Evolutionary conservation across 2,888 invertebrate species (phyloP).

Genomic region (Drosophila meridiana): DNA sequence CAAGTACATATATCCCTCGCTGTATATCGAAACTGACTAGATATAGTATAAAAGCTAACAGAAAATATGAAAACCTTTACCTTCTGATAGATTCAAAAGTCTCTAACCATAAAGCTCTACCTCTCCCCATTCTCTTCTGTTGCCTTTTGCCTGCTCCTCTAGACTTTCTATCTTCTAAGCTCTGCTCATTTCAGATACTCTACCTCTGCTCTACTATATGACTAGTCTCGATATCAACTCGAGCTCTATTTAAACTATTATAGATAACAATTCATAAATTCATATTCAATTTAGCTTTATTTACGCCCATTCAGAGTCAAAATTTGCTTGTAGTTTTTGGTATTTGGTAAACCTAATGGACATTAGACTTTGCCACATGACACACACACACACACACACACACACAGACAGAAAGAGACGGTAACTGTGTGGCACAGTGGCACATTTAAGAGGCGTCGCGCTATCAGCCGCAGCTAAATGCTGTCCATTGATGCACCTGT

Average conservation of each 20-base stretch:
- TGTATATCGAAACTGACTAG: neutral
- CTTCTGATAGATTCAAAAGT: neutral
- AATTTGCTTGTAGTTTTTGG: neutral
- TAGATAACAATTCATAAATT: neutral
- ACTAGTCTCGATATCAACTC: neutral
- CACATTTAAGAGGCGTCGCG: slow-evolving; percentile 8
- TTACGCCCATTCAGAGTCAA: neutral
- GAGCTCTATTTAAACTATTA: too few relatives aligned
- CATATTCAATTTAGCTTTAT: neutral
- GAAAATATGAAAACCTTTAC: neutral
- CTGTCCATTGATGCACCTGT: slow-evolving; percentile 71
- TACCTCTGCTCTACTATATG: too few relatives aligned
- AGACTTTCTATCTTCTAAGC: neutral
- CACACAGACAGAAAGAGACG: neutral
- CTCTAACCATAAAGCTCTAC: neutral
- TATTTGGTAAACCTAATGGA: neutral
- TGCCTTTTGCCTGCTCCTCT: too few relatives aligned
- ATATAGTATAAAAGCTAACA: neutral
- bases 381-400: neutral
- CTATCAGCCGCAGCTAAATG: slow-evolving; percentile 45
- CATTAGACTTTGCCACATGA: neutral
- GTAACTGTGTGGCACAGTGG: slow-evolving; percentile 9
- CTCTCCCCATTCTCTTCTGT: neutral
- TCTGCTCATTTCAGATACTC: neutral
- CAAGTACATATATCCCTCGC: neutral